Evolutionary conservation across 2,113 vertebrate species (phyloP).

Genomic region (Pollachius pollachius): DNA sequence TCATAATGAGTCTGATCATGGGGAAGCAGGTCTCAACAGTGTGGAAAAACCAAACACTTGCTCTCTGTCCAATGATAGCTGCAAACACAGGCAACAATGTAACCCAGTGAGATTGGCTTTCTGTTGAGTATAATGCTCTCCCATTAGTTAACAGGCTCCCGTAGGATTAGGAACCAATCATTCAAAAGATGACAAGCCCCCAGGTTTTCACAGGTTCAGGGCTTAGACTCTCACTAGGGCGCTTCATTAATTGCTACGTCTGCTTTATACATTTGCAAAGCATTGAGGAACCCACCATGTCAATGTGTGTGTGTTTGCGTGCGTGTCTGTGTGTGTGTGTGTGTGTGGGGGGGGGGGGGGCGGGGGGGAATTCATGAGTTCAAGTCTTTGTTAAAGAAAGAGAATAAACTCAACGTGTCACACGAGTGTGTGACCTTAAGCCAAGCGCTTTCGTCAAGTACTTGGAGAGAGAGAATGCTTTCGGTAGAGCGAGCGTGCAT

Average conservation of each 20-base stretch:
- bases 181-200: conserved; percentile 46
- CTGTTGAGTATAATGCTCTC: conserved; percentile 63
- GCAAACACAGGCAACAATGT: conserved; percentile 21
- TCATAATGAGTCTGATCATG: too few species aligned
- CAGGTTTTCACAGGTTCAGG: conserved; percentile 46
- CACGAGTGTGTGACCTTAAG: too few species aligned
- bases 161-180: conserved; percentile 39
- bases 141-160: conserved; percentile 58
- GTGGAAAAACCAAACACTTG: too few species aligned
- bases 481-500: conserved; percentile 10
- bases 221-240: conserved; percentile 30
- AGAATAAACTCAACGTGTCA: too few species aligned
- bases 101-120: conserved; percentile 53
- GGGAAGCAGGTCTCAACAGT: too few species aligned
- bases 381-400: too few species aligned
- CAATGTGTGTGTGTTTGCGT: conserved; percentile 11
- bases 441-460: too few species aligned
- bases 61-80: too few species aligned
- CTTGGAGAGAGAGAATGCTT: too few species aligned
- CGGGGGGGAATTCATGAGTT: too few species aligned
- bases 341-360: neutral
- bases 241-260: conserved; percentile 35
- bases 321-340: neutral
- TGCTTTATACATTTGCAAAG: conserved; percentile 7
- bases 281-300: conserved; percentile 33